These are phyloP conservation scores for Bombus waltoni DNA, from an alignment of 1,140 invertebrate genomes.

Conservation along the genomic window DNA sequence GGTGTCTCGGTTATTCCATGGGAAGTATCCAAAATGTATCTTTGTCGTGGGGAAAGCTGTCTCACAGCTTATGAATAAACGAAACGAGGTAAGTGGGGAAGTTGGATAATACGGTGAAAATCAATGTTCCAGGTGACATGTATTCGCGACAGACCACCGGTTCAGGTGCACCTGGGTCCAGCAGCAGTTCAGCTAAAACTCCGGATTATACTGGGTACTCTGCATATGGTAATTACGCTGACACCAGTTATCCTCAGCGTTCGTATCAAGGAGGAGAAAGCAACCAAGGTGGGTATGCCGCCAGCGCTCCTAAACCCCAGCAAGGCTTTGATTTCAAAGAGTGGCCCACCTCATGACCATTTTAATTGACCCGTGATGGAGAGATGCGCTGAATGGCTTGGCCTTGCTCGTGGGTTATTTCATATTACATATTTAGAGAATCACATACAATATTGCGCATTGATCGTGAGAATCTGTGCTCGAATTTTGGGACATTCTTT, in stretches of 20 bases:
- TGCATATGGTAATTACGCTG: constrained; percentile 83
- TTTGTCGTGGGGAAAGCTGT: not conserved
- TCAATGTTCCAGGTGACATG: constrained; percentile 83
- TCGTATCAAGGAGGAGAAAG: constrained; percentile 82
- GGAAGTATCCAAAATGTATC: constrained; percentile 43
- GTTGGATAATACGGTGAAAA: constrained; percentile 38
- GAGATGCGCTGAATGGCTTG: constrained; percentile 79
- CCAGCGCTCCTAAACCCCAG: constrained; percentile 83
- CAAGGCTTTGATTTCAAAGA: constrained; percentile 86
- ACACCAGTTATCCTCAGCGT: constrained; percentile 82
- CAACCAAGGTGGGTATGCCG: constrained; percentile 84
- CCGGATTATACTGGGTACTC: constrained; percentile 82
- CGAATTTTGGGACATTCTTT: constrained; percentile 52
- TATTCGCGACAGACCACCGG: constrained; percentile 83
- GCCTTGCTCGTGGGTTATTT: constrained; percentile 79
- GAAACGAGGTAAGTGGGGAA: constrained; percentile 26
- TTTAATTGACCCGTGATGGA: constrained; percentile 81
- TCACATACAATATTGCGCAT: constrained; percentile 22
- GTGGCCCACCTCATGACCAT: constrained; percentile 85
- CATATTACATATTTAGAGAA: constrained; percentile 58
- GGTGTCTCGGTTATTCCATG: not conserved
- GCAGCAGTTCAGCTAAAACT: constrained; percentile 82
- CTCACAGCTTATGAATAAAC: constrained; percentile 34
- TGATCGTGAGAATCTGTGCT: constrained; percentile 47
- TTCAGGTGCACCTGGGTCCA: constrained; percentile 83